Evolutionary conservation across 2,113 vertebrate species (phyloP).

Genomic region (Illadopsis cleaveri): DNA sequence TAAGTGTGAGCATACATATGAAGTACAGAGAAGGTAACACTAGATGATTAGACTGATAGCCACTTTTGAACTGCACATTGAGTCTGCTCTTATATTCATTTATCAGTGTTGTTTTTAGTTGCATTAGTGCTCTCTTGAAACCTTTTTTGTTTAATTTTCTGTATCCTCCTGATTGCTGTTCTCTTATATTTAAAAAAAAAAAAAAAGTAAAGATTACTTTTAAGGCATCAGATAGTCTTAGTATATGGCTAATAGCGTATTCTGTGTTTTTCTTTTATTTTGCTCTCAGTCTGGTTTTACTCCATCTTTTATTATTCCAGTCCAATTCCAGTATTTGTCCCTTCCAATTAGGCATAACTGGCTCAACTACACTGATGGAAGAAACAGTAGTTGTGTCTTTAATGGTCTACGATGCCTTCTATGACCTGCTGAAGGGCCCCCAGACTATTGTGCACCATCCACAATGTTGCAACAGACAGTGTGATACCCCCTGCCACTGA

Average conservation of each 20-base stretch:
- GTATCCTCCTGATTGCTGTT: neutral
- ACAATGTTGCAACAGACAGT: neutral
- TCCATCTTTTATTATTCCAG: neutral
- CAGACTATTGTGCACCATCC: rapidly evolving
- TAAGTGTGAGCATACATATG: neutral
- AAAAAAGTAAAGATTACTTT: neutral
- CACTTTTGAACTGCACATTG: neutral
- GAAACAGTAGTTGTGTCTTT: neutral
- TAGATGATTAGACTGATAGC: neutral
- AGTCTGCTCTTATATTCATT: neutral
- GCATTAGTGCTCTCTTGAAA: neutral
- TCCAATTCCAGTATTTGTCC: neutral
- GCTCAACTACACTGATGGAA: neutral
- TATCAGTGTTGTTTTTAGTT: neutral
- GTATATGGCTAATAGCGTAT: neutral
- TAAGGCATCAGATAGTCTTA: neutral
- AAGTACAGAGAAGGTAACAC: neutral
- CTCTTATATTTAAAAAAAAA: neutral
- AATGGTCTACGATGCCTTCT: neutral
- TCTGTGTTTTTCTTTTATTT: neutral
- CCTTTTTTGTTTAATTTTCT: neutral
- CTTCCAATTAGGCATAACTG: neutral
- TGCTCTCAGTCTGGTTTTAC: neutral
- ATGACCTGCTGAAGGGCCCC: neutral
- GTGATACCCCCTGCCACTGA: too few species aligned